Evolutionary conservation across 2,797 vertebrate genomes (phyloP).

Genomic region (Cercopithecus neglectus): DNA sequence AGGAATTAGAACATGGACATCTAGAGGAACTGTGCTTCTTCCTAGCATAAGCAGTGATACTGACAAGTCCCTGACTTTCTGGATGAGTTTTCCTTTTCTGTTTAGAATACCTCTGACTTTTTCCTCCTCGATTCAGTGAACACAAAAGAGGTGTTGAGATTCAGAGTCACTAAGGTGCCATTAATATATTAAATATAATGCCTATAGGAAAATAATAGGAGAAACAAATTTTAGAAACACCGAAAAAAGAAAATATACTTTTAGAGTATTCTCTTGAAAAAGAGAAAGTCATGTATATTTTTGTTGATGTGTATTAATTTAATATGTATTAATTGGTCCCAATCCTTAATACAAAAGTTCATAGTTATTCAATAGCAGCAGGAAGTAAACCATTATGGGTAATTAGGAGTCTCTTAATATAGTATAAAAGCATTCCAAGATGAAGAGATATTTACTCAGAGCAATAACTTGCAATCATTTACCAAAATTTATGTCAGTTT

Average conservation of each 20-base stretch:
- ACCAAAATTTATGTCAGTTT: not conserved
- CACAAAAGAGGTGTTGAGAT: constrained; percentile 23
- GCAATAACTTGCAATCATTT: constrained; percentile 31
- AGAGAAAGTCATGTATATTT: constrained; percentile 36
- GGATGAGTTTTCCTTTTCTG: constrained; percentile 30
- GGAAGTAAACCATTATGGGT: constrained; percentile 29
- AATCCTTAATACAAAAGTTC: constrained; percentile 55
- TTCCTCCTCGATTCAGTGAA: constrained; percentile 30
- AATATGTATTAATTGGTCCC: constrained; percentile 75
- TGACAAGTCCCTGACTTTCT: not conserved
- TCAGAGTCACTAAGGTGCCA: constrained; percentile 20
- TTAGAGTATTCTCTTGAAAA: constrained; percentile 59
- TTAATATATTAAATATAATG: constrained; percentile 38
- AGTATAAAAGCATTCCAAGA: not conserved
- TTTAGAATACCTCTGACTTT: constrained; percentile 53
- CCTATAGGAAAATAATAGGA: constrained; percentile 43
- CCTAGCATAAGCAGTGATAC: not conserved
- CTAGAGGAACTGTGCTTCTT: not conserved
- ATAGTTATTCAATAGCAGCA: constrained; percentile 56
- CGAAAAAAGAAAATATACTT: constrained; percentile 47
- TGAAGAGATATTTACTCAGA: constrained; percentile 2
- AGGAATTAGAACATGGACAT: not conserved
- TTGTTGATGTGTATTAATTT: constrained; percentile 74
- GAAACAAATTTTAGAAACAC: constrained; percentile 59
- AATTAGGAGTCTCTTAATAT: constrained; percentile 6